phyloP scores from a whole-genome alignment of 2,113 vertebrate genomes.

The Gavialis gangeticus region DNA sequence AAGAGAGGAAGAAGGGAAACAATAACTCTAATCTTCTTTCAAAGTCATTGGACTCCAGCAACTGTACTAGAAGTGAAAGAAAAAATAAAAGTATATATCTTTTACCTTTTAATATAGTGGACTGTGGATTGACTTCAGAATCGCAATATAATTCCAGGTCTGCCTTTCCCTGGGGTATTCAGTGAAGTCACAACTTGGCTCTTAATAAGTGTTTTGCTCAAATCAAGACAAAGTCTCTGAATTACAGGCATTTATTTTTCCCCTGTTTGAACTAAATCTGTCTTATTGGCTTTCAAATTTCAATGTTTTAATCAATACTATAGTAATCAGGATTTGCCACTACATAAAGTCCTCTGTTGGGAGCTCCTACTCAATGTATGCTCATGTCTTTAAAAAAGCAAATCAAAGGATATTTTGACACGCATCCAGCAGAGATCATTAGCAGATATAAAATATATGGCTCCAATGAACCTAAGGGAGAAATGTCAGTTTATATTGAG shows the following conservation, averaged over 20 bases:
- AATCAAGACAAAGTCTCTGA: conserved; percentile 25
- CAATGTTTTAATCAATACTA: background rate
- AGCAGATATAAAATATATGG: background rate
- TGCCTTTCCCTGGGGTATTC: background rate
- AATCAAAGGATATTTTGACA: background rate
- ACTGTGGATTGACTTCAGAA: background rate
- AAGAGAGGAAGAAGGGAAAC: background rate
- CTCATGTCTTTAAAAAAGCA: background rate
- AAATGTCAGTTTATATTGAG: background rate
- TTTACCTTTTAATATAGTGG: background rate
- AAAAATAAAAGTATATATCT: background rate
- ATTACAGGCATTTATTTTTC: background rate
- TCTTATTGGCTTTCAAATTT: conserved; percentile 4
- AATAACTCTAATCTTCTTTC: background rate
- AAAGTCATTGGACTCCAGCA: background rate
- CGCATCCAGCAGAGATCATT: background rate
- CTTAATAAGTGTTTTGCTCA: background rate
- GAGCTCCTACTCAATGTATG: background rate
- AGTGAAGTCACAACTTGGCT: background rate
- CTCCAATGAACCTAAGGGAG: background rate
- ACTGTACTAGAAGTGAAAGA: background rate
- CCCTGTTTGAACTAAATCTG: background rate
- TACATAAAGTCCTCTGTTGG: background rate
- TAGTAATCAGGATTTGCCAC: background rate
- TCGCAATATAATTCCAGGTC: background rate